A percentile compares a stretch with the other conserved stretches of the same genome.
These are phyloP conservation scores for Chionomys nivalis DNA, from an alignment of 2,113 vertebrate genomes.

Conservation along the genomic window DNA sequence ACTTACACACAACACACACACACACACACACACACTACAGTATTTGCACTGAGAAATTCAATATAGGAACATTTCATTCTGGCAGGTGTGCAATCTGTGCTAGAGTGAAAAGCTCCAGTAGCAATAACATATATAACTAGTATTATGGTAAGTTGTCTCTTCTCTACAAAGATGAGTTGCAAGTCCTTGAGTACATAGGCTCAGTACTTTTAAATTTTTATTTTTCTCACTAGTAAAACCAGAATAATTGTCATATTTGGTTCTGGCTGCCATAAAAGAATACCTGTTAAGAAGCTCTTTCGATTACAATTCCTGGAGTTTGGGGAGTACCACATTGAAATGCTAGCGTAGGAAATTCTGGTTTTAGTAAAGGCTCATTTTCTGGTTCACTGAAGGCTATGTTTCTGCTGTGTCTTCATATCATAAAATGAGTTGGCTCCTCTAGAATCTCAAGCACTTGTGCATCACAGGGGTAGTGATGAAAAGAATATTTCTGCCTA, in stretches of 20 bases:
- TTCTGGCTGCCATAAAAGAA: background rate
- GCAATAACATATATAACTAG: background rate
- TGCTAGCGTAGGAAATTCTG: background rate
- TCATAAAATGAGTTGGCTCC: background rate
- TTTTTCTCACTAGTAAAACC: background rate
- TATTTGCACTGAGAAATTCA: slow-evolving; percentile 26
- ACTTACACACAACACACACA: background rate
- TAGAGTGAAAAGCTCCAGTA: background rate
- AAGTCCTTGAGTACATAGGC: background rate
- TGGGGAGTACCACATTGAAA: background rate
- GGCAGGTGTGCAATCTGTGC: background rate
- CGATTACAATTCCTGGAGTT: background rate
- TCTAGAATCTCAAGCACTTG: background rate
- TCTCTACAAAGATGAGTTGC: background rate
- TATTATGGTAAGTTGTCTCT: background rate
- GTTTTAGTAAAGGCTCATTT: background rate
- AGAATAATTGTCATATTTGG: background rate
- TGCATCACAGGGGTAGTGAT: background rate
- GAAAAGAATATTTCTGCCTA: background rate
- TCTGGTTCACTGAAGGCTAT: background rate
- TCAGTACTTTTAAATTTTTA: background rate
- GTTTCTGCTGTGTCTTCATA: background rate
- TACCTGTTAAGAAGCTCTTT: background rate
- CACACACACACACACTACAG: background rate
- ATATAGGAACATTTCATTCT: background rate